Evolutionary conservation across 2,888 invertebrate species (phyloP).

Genomic region (Heteromyza rotundicornis): DNA sequence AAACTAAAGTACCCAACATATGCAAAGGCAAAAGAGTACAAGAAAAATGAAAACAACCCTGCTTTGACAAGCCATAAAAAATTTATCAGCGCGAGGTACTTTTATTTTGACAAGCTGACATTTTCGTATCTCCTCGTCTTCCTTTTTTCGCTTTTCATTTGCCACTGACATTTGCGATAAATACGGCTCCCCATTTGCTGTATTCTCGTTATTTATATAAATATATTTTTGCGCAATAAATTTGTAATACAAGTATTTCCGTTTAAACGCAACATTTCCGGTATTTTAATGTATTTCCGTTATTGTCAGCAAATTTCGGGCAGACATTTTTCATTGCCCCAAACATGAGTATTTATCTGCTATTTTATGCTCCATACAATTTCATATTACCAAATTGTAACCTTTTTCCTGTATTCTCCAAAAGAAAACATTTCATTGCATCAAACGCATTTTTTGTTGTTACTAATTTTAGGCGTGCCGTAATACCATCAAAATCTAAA

Average conservation of each 20-base stretch:
- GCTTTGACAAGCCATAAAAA: conserved; percentile 51
- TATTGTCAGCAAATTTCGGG: conserved; percentile 20
- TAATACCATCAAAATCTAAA: too few relatives aligned
- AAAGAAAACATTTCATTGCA: background rate
- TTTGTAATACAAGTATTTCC: background rate
- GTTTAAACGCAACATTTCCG: background rate
- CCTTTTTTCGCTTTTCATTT: background rate
- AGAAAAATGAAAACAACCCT: conserved; percentile 26
- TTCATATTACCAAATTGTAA: conserved; percentile 32
- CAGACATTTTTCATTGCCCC: conserved; percentile 39
- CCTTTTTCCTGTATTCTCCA: conserved; percentile 36
- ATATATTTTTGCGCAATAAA: background rate
- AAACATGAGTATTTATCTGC: conserved; percentile 35
- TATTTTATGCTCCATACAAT: too few relatives aligned
- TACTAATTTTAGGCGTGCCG: too few relatives aligned
- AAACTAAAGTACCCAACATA: conserved; percentile 43
- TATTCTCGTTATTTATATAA: background rate
- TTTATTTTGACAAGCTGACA: conserved; percentile 56
- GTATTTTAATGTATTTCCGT: conserved; percentile 6
- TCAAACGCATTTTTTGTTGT: conserved; percentile 11
- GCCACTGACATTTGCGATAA: background rate
- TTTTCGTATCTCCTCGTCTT: too few relatives aligned
- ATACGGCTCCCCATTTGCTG: background rate
- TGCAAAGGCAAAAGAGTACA: background rate
- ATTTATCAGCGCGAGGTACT: conserved; percentile 47